These are phyloP conservation scores for Portevinia maculata DNA, from an alignment of 2,888 invertebrate species.

Conservation along the genomic window DNA sequence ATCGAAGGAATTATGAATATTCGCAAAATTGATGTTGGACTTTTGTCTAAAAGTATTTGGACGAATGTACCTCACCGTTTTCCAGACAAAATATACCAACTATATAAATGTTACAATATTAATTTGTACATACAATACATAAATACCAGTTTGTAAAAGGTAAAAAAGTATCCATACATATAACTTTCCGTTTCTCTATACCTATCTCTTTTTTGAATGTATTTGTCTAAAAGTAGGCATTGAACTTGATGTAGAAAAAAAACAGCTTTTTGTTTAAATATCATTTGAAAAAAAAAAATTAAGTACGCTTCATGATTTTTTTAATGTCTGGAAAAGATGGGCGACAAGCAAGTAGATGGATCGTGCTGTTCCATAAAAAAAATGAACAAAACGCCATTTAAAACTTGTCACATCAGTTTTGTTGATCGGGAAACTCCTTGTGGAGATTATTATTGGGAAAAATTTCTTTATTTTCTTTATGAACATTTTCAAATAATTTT, in stretches of 20 bases:
- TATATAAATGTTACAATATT: slow-evolving; percentile 45
- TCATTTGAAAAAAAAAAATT: slow-evolving; percentile 20
- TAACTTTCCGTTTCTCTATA: slow-evolving; percentile 53
- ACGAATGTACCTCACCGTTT: slow-evolving; percentile 82
- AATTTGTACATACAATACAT: slow-evolving; percentile 46
- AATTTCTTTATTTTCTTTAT: slow-evolving; percentile 46
- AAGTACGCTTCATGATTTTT: slow-evolving; percentile 60
- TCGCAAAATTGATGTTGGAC: slow-evolving; percentile 83
- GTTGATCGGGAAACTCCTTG: slow-evolving; percentile 83
- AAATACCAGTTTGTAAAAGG: slow-evolving; percentile 56
- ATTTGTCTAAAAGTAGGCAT: slow-evolving; percentile 64
- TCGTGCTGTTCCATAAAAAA: slow-evolving; percentile 66
- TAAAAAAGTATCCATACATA: slow-evolving; percentile 21
- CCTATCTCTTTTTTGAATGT: slow-evolving; percentile 67
- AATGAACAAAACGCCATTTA: slow-evolving; percentile 67
- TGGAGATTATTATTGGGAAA: slow-evolving; percentile 48
- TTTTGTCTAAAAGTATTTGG: slow-evolving; percentile 79
- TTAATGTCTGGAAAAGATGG: slow-evolving; percentile 81
- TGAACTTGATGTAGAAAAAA: slow-evolving; percentile 43
- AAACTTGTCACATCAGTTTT: slow-evolving; percentile 83
- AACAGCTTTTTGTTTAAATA: slow-evolving; percentile 56
- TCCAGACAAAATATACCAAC: slow-evolving; percentile 76
- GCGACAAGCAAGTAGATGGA: slow-evolving; percentile 82
- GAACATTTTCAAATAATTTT: slow-evolving; percentile 51
- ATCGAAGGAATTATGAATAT: slow-evolving; percentile 63